phyloP scores from a whole-genome alignment of 2,797 vertebrate species.

The Halcyon leucocephala region DNA sequence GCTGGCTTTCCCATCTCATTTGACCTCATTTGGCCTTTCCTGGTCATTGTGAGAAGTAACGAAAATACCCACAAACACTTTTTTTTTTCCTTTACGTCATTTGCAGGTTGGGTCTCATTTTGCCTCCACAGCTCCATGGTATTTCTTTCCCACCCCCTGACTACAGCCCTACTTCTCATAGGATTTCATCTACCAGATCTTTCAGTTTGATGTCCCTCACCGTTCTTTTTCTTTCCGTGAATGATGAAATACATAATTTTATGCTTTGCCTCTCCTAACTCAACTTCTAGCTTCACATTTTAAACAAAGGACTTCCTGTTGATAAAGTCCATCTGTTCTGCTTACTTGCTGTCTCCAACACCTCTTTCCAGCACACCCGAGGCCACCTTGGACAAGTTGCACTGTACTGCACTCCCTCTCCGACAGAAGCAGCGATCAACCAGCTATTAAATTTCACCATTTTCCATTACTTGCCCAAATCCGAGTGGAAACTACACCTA shows the following conservation, averaged over 20 bases:
- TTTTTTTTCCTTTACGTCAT: not conserved
- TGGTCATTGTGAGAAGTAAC: not conserved
- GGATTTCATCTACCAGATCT: not conserved
- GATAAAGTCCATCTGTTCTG: not conserved
- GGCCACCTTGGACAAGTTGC: not conserved
- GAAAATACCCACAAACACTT: not conserved
- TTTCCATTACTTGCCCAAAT: not conserved
- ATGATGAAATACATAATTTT: not conserved
- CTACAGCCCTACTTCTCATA: not conserved
- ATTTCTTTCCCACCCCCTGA: not conserved
- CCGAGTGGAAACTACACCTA: not conserved
- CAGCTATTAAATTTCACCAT: not conserved
- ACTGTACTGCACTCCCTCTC: accelerated
- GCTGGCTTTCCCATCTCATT: not conserved
- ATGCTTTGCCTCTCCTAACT: not conserved
- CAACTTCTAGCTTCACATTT: not conserved
- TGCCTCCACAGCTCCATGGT: not conserved
- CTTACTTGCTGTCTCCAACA: not conserved
- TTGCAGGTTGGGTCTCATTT: not conserved
- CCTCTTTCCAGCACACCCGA: not conserved
- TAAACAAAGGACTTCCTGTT: not conserved
- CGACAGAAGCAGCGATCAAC: not conserved
- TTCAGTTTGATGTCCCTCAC: not conserved
- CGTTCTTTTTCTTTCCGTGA: not conserved
- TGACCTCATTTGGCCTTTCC: too few relatives aligned